phyloP scores from a whole-genome alignment of 2,888 invertebrate species.

The Xylota segnis region DNA sequence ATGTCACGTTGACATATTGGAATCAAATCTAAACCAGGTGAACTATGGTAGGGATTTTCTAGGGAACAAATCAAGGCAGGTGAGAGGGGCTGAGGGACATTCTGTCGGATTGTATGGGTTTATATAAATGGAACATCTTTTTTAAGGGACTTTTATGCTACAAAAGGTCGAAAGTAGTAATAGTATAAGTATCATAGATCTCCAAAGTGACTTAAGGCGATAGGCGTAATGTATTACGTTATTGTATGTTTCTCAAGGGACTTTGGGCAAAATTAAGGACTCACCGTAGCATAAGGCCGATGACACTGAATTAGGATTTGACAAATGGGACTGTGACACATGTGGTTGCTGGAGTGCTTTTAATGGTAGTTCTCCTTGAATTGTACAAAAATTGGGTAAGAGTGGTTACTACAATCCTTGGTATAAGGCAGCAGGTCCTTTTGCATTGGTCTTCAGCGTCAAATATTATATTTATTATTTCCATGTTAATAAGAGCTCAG shows the following conservation, averaged over 20 bases:
- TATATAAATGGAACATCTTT: not conserved
- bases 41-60: not conserved
- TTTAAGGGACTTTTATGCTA: not conserved
- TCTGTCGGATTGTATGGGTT: not conserved
- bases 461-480: no score
- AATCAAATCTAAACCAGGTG: conserved; percentile 23
- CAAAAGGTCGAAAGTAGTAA: not conserved
- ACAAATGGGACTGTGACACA: no score
- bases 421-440: no score
- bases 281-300: not conserved
- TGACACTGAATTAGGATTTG: not conserved
- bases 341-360: no score
- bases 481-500: no score
- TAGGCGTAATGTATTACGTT: not conserved
- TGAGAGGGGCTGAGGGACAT: not conserved
- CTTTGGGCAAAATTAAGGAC: not conserved
- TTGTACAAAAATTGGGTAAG: no score
- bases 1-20: conserved; percentile 39
- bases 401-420: no score
- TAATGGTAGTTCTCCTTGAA: no score
- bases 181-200: not conserved
- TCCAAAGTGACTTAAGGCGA: not conserved
- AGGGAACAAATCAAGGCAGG: not conserved
- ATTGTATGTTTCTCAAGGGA: not conserved
- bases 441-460: no score